Percentiles rank a stretch among this genome's conserved stretches.
phyloP scores from a whole-genome alignment of 2,888 invertebrate species.

The Drosophila engyochracea region DNA sequence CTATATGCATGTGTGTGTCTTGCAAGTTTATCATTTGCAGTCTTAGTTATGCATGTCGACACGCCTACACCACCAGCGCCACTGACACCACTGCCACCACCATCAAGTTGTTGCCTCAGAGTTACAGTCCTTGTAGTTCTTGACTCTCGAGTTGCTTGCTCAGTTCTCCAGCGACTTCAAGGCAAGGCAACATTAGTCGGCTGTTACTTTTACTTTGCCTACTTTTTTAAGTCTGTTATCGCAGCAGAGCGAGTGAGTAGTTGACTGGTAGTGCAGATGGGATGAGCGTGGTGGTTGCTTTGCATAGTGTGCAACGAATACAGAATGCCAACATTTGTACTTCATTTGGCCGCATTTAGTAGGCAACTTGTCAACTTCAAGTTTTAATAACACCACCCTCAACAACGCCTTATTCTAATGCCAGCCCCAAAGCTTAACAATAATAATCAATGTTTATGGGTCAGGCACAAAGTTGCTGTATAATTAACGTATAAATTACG shows the following conservation, averaged over 20 bases:
- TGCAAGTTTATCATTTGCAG: conserved; percentile 80
- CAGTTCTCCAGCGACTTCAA: conserved; percentile 66
- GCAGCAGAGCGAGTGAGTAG: neutral
- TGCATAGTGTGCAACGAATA: conserved; percentile 53
- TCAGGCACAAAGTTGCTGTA: conserved; percentile 39
- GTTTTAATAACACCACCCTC: neutral
- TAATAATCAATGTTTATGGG: conserved; percentile 70
- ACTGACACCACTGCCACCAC: neutral
- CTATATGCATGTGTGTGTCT: conserved; percentile 18
- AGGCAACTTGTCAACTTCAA: conserved; percentile 25
- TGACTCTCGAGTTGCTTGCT: conserved; percentile 75
- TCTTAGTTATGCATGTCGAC: conserved; percentile 68
- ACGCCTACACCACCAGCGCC: conserved; percentile 25
- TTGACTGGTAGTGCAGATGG: neutral
- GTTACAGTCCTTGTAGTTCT: conserved; percentile 34
- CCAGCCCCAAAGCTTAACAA: conserved; percentile 17
- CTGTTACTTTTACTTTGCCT: conserved; percentile 64
- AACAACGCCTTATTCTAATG: neutral
- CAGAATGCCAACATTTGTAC: conserved; percentile 36
- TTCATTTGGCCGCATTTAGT: conserved; percentile 34
- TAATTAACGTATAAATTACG: conserved; percentile 81
- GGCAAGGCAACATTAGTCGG: conserved; percentile 67
- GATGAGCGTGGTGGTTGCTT: neutral
- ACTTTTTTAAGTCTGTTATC: conserved; percentile 68
- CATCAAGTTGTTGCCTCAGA: conserved; percentile 10